Percentiles rank a stretch among this genome's conserved stretches.
Evolutionary conservation across 2,113 vertebrate species (phyloP).

Genomic region (Delphinapterus leucas): DNA sequence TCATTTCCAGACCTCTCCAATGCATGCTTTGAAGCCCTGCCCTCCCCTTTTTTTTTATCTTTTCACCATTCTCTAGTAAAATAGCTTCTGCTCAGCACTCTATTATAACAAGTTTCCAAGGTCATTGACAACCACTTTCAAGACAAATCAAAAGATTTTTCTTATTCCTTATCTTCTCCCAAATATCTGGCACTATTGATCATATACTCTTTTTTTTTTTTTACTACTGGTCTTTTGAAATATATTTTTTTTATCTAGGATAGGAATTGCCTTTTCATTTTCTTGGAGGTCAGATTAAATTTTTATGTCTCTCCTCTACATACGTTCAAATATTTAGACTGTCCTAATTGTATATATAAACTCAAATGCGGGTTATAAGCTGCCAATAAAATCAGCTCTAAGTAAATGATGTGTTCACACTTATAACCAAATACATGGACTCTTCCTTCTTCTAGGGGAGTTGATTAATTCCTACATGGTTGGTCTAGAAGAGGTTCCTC

Average conservation of each 20-base stretch:
- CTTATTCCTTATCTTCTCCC: slow-evolving; percentile 37
- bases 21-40: not conserved
- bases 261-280: slow-evolving; percentile 53
- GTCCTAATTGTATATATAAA: not conserved
- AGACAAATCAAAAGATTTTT: slow-evolving; percentile 60
- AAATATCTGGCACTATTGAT: slow-evolving; percentile 50
- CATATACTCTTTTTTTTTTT: not conserved
- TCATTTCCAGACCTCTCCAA: not conserved
- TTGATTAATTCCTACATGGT: not conserved
- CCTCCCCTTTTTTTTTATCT: not conserved
- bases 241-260: slow-evolving; percentile 1
- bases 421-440: not conserved
- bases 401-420: slow-evolving; percentile 2
- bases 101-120: slow-evolving; percentile 27
- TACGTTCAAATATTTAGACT: not conserved
- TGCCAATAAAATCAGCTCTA: not conserved
- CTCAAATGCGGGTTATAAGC: not conserved
- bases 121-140: slow-evolving; percentile 41
- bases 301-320: slow-evolving; percentile 47
- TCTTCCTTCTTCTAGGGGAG: not conserved
- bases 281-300: slow-evolving; percentile 46
- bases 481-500: not conserved
- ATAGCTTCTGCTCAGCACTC: too few relatives aligned
- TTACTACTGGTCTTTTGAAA: slow-evolving; percentile 13
- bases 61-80: too few relatives aligned